Base-by-base conservation (phyloP, 2,888 invertebrate species). In the Polyommatus iphigenia region DNA sequence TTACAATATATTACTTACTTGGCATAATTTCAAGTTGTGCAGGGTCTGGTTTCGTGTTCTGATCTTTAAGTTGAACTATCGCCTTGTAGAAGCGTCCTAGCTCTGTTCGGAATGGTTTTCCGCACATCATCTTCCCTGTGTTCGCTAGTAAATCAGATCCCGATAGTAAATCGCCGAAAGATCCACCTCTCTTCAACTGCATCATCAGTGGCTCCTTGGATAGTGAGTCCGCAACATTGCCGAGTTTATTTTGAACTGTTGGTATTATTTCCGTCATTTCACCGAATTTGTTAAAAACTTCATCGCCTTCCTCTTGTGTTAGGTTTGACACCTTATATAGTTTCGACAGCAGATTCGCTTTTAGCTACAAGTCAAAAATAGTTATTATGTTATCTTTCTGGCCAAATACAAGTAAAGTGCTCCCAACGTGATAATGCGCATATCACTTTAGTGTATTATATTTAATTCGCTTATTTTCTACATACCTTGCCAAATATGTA, bases 121-220 rank as follows among this genome's bases (percentile, higher is more conserved):
- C 96, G 79, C 96, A 96, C 41, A 96, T 80, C 88, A 96, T 88
- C 78, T 91, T 91, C 13, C 96, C 96, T 0, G 95, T 92, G 75
- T 95, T 94, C 0, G 94, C 88, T 78, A 96, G 89, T 83, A 95
- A 94, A 15, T 89, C 86, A 0, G 90, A 81, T 18, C 90, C 82
- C 29, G 81, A 79, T 10, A 83, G 78, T 32, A 94, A 81, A 62
- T 85, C 87, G 0, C 89, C 88, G 8, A 94, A 80, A 0, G 89
- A 87, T 13, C 83, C 85, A 77, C 89, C 88, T 2, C 86, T 83
- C 77, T 82, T 88, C 29, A 94, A 79, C 20, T 85, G 85, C 62
- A 85, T 79, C 77, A 94, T 84, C 15, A 94, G 81, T 0, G 93
- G 91, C 75, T 94, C 93, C 6, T 87, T 81, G 0, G 84, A 84